These are phyloP conservation scores for Gastracanthus pulcherrimus DNA, from an alignment of 2,888 invertebrate species.

Conservation along the genomic window DNA sequence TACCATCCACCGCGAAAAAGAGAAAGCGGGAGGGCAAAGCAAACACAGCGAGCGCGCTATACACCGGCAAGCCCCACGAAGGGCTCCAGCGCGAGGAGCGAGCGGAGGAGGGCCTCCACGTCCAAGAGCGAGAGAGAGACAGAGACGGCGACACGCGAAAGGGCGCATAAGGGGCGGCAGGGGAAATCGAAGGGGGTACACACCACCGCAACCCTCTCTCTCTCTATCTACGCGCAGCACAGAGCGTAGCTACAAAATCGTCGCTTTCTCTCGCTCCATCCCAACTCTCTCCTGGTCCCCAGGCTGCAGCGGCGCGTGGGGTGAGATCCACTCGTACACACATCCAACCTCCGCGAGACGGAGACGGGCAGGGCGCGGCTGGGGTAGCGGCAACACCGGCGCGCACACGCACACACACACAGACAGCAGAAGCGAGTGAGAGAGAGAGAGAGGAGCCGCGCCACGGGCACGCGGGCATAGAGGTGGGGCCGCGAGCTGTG, in stretches of 20 bases:
- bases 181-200: slow-evolving; percentile 35
- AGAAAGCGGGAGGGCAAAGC: slow-evolving; percentile 34
- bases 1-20: slow-evolving; percentile 6
- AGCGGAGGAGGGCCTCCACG: neutral
- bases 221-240: neutral
- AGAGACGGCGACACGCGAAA: neutral
- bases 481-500: slow-evolving; percentile 5
- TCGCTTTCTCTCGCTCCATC: neutral
- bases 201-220: neutral
- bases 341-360: neutral
- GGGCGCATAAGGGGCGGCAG: slow-evolving; percentile 41
- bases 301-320: slow-evolving; percentile 10
- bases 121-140: too few relatives aligned
- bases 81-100: slow-evolving; percentile 2
- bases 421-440: too few relatives aligned
- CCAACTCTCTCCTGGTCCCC: too few relatives aligned
- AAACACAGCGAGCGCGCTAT: slow-evolving; percentile 34
- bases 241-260: neutral
- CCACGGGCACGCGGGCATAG: slow-evolving; percentile 12
- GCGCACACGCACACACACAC: neutral
- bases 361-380: slow-evolving; percentile 44
- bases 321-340: neutral
- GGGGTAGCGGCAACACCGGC: slow-evolving; percentile 45
- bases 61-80: neutral
- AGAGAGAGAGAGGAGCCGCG: slow-evolving; percentile 22